Conservation (phyloP, 2,888 invertebrate genomes). For the Epirrhoe tristata region DNA sequence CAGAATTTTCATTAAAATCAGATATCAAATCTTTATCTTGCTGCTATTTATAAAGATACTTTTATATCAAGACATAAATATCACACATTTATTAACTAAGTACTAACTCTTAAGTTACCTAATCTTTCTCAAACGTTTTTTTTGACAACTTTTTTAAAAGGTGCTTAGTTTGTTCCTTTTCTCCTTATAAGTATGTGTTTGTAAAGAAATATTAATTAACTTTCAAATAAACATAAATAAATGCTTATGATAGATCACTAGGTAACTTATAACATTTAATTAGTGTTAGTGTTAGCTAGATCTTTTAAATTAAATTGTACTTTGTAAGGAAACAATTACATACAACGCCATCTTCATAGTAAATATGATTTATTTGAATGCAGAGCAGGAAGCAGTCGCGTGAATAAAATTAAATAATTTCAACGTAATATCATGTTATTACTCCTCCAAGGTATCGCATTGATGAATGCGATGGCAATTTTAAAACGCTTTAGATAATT, state of each 20-base stretch:
- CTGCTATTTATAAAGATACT: neutral
- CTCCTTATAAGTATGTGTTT: too few relatives aligned
- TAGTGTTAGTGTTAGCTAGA: neutral
- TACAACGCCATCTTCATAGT: conserved; percentile 11
- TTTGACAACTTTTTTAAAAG: too few relatives aligned
- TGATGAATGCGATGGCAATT: conserved; percentile 60
- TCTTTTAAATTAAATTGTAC: neutral
- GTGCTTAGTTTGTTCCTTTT: too few relatives aligned
- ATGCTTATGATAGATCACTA: too few relatives aligned
- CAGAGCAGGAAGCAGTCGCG: conserved; percentile 41
- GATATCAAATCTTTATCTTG: conserved; percentile 20
- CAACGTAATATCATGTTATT: conserved; percentile 39
- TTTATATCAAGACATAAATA: too few relatives aligned
- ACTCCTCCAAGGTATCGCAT: conserved; percentile 39
- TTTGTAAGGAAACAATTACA: neutral
- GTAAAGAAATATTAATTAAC: neutral
- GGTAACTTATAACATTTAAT: too few relatives aligned
- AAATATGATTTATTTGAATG: conserved; percentile 22
- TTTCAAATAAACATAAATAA: neutral
- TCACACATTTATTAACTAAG: too few relatives aligned
- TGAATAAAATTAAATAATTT: conserved; percentile 32
- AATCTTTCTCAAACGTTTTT: too few relatives aligned
- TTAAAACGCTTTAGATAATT: conserved; percentile 60
- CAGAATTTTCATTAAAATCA: conserved; percentile 36
- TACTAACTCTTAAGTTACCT: too few relatives aligned